Evolutionary conservation across 1,140 invertebrate species (phyloP).

Genomic region (Planococcus citri): DNA sequence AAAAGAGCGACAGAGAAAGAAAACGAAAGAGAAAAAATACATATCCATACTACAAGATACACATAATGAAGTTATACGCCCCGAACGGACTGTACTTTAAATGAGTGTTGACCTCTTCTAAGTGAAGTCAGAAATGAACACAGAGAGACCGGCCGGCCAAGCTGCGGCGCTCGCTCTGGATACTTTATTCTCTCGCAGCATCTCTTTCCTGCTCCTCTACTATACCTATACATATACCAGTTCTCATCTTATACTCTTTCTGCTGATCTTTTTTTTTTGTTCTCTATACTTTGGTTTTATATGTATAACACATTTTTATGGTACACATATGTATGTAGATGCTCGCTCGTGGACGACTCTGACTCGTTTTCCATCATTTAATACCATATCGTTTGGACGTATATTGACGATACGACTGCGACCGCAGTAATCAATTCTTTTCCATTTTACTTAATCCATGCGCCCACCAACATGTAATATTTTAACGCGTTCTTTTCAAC

Average conservation of each 20-base stretch:
- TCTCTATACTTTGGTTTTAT: no score
- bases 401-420: no score
- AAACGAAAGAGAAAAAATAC: neutral
- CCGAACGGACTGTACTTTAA: slow-evolving; percentile 2
- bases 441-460: neutral
- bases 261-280: no score
- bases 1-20: neutral
- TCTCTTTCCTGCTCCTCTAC: neutral
- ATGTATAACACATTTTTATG: no score
- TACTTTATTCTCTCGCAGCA: neutral
- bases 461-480: neutral
- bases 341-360: no score
- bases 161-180: neutral
- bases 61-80: neutral
- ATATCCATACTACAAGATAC: neutral
- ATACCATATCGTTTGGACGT: no score
- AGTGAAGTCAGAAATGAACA: neutral
- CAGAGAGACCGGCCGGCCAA: no score
- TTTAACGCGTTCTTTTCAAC: neutral
- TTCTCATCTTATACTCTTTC: no score
- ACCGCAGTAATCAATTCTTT: no score
- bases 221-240: no score
- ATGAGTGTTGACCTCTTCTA: slow-evolving; percentile 6
- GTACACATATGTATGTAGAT: no score
- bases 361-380: no score